Conservation (phyloP, 1,140 invertebrate species). For the Drosophila tristis region DNA sequence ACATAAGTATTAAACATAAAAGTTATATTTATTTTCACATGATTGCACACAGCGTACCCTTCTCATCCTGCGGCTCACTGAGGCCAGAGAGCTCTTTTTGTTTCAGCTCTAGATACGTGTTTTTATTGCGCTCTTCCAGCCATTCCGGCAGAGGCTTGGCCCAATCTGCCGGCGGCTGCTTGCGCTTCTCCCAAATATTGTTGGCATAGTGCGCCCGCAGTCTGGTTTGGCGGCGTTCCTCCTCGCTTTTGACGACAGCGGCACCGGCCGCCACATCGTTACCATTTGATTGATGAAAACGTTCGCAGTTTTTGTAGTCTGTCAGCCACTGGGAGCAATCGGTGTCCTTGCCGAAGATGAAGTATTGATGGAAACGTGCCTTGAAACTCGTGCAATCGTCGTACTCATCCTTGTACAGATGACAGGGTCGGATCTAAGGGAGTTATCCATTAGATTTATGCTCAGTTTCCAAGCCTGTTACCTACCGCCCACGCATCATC, state of each 20-base stretch:
- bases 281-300: slow-evolving; percentile 86
- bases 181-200: slow-evolving; percentile 91
- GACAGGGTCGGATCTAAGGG: slow-evolving; percentile 89
- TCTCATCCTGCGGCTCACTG: slow-evolving; percentile 22
- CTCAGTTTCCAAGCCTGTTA: not conserved
- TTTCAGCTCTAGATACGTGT: slow-evolving; percentile 88
- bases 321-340: slow-evolving; percentile 92
- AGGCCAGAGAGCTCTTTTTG: slow-evolving; percentile 86
- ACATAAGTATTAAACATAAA: too few relatives aligned
- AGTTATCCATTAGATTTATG: not conserved
- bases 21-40: slow-evolving; percentile 58
- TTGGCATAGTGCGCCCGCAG: slow-evolving; percentile 89
- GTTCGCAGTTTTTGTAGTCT: slow-evolving; percentile 90
- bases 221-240: slow-evolving; percentile 86
- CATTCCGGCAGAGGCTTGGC: slow-evolving; percentile 90
- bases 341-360: slow-evolving; percentile 89
- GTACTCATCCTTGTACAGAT: slow-evolving; percentile 91
- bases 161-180: slow-evolving; percentile 92
- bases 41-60: slow-evolving; percentile 59
- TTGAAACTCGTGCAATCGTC: slow-evolving; percentile 90
- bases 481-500: slow-evolving; percentile 72
- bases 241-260: slow-evolving; percentile 90
- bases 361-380: slow-evolving; percentile 94
- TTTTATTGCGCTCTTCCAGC: slow-evolving; percentile 88
- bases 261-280: slow-evolving; percentile 87